Conservation (phyloP, 1,140 invertebrate species). For the Pseudomyrmex sp. region DNA sequence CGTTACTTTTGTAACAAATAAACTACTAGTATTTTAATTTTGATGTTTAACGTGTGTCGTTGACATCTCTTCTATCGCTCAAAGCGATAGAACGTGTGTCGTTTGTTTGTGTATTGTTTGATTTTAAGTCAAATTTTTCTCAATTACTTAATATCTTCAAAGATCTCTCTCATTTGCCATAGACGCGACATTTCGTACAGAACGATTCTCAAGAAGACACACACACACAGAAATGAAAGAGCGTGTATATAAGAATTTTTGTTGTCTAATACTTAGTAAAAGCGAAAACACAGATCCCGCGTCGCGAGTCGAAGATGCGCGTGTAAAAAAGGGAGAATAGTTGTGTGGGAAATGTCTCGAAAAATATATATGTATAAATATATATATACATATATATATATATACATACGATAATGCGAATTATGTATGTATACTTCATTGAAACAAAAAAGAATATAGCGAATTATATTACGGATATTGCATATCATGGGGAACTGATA, state of each 20-base stretch:
- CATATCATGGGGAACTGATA: slow-evolving; percentile 64
- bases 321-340: slow-evolving; percentile 5
- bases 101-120: background rate
- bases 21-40: slow-evolving; percentile 19
- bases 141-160: slow-evolving; percentile 17
- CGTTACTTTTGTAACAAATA: slow-evolving; percentile 22
- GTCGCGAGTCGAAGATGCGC: background rate
- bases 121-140: slow-evolving; percentile 16
- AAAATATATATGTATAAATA: background rate
- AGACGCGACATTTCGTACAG: slow-evolving; percentile 42
- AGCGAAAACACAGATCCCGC: background rate
- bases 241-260: slow-evolving; percentile 40
- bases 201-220: slow-evolving; percentile 29
- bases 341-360: slow-evolving; percentile 50
- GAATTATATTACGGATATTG: slow-evolving; percentile 62
- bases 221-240: no score
- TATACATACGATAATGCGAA: slow-evolving; percentile 43
- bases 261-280: slow-evolving; percentile 33
- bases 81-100: background rate
- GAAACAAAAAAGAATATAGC: slow-evolving; percentile 17
- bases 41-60: background rate
- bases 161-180: slow-evolving; percentile 41
- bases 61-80: background rate
- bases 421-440: slow-evolving; percentile 18
- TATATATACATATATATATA: slow-evolving; percentile 33